Conservation (phyloP, 2,797 vertebrate genomes). For the Peromyscus aztecus region DNA sequence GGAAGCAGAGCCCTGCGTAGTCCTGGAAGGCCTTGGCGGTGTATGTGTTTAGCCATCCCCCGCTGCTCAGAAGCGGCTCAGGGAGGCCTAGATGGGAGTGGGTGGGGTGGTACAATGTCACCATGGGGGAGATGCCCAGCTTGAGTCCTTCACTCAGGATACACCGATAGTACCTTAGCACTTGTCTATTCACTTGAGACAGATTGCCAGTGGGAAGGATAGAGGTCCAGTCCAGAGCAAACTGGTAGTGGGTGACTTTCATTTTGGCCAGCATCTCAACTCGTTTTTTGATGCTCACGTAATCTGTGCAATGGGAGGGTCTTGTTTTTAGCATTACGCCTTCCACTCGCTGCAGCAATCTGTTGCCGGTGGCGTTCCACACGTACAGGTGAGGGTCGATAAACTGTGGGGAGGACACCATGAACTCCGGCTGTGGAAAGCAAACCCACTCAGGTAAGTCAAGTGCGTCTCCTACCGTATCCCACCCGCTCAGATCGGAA, state of each 20-base stretch:
- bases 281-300: slow-evolving; percentile 92
- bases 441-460: not conserved
- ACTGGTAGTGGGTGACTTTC: slow-evolving; percentile 94
- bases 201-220: slow-evolving; percentile 93
- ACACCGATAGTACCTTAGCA: slow-evolving; percentile 94
- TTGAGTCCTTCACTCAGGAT: slow-evolving; percentile 92
- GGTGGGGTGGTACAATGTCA: slow-evolving; percentile 95
- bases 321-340: slow-evolving; percentile 92
- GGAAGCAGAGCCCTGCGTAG: slow-evolving; percentile 94
- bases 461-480: not conserved
- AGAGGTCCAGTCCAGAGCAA: slow-evolving; percentile 96
- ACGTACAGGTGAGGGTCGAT: slow-evolving; percentile 93
- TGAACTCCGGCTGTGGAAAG: slow-evolving; percentile 91
- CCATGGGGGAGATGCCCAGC: slow-evolving; percentile 88
- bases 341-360: slow-evolving; percentile 89
- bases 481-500: not conserved
- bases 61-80: slow-evolving; percentile 87
- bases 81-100: slow-evolving; percentile 92
- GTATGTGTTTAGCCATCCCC: slow-evolving; percentile 94
- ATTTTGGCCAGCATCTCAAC: slow-evolving; percentile 91
- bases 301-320: slow-evolving; percentile 94
- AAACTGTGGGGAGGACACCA: slow-evolving; percentile 95
- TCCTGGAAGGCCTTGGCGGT: slow-evolving; percentile 91
- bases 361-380: slow-evolving; percentile 96
- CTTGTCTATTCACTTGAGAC: slow-evolving; percentile 90